Percentiles rank a stretch among this genome's conserved stretches.
These are phyloP conservation scores for Allobates femoralis DNA, from an alignment of 2,797 vertebrate genomes.

Conservation along the genomic window DNA sequence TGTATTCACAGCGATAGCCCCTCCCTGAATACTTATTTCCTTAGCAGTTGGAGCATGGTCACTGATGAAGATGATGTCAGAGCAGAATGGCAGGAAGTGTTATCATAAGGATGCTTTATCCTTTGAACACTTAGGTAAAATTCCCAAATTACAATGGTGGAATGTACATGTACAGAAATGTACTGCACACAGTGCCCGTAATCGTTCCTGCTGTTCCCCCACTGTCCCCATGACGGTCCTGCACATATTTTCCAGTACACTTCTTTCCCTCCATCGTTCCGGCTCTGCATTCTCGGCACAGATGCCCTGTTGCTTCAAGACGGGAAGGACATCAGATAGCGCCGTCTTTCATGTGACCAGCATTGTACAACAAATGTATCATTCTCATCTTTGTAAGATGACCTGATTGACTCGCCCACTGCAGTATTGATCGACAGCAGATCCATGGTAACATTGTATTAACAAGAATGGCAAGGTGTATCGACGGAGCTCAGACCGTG, in stretches of 20 bases:
- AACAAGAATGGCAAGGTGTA: constrained; percentile 57
- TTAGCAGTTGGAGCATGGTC: background rate
- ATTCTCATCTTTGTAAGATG: constrained; percentile 47
- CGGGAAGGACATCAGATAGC: constrained; percentile 58
- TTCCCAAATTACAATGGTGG: too few species aligned
- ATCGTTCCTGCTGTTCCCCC: too few species aligned
- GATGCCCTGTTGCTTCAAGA: background rate
- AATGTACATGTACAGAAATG: too few species aligned
- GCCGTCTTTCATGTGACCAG: background rate
- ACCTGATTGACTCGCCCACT: constrained; percentile 56
- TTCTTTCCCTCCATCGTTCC: background rate
- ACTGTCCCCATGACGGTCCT: background rate
- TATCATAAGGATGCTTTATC: background rate
- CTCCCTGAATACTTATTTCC: background rate
- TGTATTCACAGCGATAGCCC: background rate
- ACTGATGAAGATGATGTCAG: background rate
- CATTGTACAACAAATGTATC: constrained; percentile 49
- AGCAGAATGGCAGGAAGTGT: background rate
- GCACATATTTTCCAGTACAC: background rate
- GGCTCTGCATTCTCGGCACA: background rate
- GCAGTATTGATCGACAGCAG: constrained; percentile 51
- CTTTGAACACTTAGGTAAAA: too few species aligned
- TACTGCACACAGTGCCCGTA: too few species aligned
- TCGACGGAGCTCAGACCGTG: constrained; percentile 28
- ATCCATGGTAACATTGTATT: constrained; percentile 53